Conservation (phyloP, 2,797 vertebrate species). For the Pseudomugil tenellus region DNA sequence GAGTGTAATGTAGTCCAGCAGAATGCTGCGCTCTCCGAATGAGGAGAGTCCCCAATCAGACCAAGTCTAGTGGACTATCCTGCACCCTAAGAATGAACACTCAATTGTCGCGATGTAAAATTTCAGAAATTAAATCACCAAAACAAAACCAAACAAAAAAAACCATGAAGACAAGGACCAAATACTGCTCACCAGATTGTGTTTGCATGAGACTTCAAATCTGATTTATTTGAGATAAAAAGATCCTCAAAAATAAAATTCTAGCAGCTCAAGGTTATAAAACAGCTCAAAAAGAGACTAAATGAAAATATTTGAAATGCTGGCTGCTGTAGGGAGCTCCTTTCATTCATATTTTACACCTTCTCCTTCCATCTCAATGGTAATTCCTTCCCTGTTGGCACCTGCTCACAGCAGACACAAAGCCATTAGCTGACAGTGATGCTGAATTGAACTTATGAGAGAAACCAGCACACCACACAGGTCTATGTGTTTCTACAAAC, state of each 20-base stretch:
- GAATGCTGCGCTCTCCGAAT: no score
- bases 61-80: no score
- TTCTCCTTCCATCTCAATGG: slow-evolving; percentile 63
- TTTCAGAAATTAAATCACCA: no score
- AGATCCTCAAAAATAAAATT: not conserved
- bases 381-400: slow-evolving; percentile 61
- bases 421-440: slow-evolving; percentile 69
- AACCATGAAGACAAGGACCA: no score
- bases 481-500: slow-evolving; percentile 54
- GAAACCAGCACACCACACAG: slow-evolving; percentile 48
- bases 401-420: slow-evolving; percentile 54
- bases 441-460: slow-evolving; percentile 62
- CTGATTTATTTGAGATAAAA: not conserved
- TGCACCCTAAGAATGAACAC: no score
- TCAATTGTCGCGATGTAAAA: no score
- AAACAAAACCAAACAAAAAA: no score
- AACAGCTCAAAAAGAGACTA: slow-evolving; percentile 32
- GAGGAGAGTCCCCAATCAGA: no score
- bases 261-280: slow-evolving; percentile 23
- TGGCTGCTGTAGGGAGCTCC: slow-evolving; percentile 45
- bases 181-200: not conserved
- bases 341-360: slow-evolving; percentile 79
- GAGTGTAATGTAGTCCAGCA: no score
- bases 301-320: slow-evolving; percentile 23
- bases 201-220: not conserved